These are phyloP conservation scores for Lethrus apterus DNA, from an alignment of 1,140 invertebrate genomes.

Conservation along the genomic window DNA sequence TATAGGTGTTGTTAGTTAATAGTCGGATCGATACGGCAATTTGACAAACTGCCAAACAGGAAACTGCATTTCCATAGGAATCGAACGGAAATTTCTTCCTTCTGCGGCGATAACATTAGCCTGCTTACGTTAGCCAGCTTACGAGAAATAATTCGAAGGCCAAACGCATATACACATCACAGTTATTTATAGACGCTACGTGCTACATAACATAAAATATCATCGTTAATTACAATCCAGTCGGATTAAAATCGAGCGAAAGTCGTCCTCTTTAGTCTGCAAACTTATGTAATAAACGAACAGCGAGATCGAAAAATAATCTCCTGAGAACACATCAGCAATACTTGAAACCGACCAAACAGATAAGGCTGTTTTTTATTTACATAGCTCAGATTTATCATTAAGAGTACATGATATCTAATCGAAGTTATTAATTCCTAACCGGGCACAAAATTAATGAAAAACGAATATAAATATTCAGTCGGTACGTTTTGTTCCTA, in stretches of 20 bases:
- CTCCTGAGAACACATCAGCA: too few species aligned
- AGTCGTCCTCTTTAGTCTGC: too few species aligned
- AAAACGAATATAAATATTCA: not conserved
- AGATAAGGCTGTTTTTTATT: not conserved
- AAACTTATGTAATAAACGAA: too few species aligned
- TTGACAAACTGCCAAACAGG: not conserved
- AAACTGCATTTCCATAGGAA: constrained; percentile 4
- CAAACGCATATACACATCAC: constrained; percentile 11
- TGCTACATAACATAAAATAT: not conserved
- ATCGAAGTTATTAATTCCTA: too few species aligned
- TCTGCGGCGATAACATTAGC: not conserved
- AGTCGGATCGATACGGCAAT: not conserved
- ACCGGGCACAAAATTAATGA: too few species aligned
- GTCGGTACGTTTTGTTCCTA: not conserved
- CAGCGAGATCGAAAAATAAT: too few species aligned
- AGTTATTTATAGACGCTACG: constrained; percentile 14
- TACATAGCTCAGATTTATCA: not conserved
- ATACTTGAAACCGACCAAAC: not conserved
- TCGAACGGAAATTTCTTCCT: not conserved
- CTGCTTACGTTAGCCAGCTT: not conserved
- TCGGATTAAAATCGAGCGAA: constrained; percentile 6
- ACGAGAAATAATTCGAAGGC: constrained; percentile 4
- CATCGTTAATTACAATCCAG: not conserved
- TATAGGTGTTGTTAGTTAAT: too few species aligned
- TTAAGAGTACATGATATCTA: not conserved